These are phyloP conservation scores for Arion vulgaris DNA, from an alignment of 1,140 invertebrate species.

Conservation along the genomic window DNA sequence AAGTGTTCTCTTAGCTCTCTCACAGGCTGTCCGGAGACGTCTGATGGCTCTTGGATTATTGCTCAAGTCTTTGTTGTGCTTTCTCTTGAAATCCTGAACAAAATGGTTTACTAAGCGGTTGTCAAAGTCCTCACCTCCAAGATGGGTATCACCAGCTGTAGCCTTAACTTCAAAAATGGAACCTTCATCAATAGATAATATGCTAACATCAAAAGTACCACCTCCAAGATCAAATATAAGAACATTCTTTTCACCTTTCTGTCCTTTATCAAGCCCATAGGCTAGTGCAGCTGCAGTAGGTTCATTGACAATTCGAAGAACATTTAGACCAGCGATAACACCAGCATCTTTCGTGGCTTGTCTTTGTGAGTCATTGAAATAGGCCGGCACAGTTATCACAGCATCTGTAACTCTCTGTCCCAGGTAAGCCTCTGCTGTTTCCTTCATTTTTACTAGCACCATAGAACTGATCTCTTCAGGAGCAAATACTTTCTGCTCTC, in stretches of 20 bases:
- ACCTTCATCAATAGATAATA: conserved; percentile 78
- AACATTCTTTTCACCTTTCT: conserved; percentile 60
- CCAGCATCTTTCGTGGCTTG: conserved; percentile 60
- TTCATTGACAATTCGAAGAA: conserved; percentile 74
- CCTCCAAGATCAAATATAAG: conserved; percentile 17
- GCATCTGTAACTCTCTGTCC: conserved; percentile 75
- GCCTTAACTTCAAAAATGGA: conserved; percentile 80
- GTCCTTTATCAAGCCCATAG: conserved; percentile 76
- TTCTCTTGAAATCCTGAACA: conserved; percentile 95
- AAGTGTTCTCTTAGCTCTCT: conserved; percentile 94
- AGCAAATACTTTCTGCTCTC: conserved; percentile 89
- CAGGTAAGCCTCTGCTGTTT: conserved; percentile 92
- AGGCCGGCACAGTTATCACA: conserved; percentile 73
- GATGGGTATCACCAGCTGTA: conserved; percentile 77
- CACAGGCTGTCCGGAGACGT: conserved; percentile 92
- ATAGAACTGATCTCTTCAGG: conserved; percentile 90
- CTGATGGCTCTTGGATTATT: conserved; percentile 92
- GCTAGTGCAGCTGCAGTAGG: conserved; percentile 75
- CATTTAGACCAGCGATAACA: conserved; percentile 75
- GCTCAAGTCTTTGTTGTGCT: conserved; percentile 95
- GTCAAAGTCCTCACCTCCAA: conserved; percentile 72
- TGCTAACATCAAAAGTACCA: conserved; percentile 55
- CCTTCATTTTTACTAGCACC: conserved; percentile 90
- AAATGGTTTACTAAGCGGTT: conserved; percentile 88
- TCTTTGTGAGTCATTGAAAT: conserved; percentile 72